These are phyloP conservation scores for Staurois parvus DNA, from an alignment of 2,797 vertebrate species.

Conservation along the genomic window DNA sequence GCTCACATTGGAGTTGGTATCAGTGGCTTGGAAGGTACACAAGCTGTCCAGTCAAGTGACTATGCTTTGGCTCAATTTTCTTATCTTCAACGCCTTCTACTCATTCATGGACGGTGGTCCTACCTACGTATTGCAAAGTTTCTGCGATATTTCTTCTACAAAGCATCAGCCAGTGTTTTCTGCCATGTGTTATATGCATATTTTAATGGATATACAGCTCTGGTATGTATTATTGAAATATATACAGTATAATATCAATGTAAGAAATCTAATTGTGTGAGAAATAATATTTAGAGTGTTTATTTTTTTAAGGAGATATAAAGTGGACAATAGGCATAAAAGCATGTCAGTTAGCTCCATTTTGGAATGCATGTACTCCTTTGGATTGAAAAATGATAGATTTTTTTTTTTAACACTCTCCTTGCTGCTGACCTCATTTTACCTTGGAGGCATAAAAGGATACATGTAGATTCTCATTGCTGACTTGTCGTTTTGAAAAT, in stretches of 20 bases:
- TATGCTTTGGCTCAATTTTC: slow-evolving; percentile 88
- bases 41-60: slow-evolving; percentile 91
- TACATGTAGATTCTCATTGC: too few relatives aligned
- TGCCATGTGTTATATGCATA: slow-evolving; percentile 90
- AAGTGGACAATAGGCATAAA: too few relatives aligned
- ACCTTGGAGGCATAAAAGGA: too few relatives aligned
- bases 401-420: too few relatives aligned
- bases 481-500: too few relatives aligned
- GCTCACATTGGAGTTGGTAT: slow-evolving; percentile 92
- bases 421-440: too few relatives aligned
- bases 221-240: slow-evolving; percentile 74
- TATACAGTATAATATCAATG: too few relatives aligned
- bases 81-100: slow-evolving; percentile 86
- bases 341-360: too few relatives aligned
- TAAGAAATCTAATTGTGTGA: neutral
- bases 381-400: too few relatives aligned
- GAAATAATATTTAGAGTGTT: too few relatives aligned
- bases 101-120: slow-evolving; percentile 92
- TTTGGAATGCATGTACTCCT: too few relatives aligned
- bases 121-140: slow-evolving; percentile 87
- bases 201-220: slow-evolving; percentile 88
- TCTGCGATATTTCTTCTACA: slow-evolving; percentile 90
- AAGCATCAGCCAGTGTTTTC: slow-evolving; percentile 86
- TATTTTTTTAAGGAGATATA: too few relatives aligned
- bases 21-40: slow-evolving; percentile 86